phyloP scores from a whole-genome alignment of 2,113 vertebrate species.

The Scytalopus superciliaris region DNA sequence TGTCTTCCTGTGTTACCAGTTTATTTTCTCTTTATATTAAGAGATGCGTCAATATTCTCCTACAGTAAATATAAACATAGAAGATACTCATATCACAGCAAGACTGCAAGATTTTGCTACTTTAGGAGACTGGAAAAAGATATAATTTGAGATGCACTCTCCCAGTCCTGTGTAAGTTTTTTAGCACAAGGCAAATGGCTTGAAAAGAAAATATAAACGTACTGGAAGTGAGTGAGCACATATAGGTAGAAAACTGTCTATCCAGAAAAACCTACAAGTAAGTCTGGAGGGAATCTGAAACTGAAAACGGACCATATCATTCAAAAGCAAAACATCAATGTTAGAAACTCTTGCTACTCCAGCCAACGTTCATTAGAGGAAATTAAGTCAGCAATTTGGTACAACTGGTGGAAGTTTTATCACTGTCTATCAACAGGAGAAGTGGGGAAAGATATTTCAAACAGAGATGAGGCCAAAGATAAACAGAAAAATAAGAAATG shows the following conservation, averaged over 20 bases:
- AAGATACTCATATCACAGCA: background rate
- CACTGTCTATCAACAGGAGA: background rate
- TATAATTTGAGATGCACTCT: rapidly evolving
- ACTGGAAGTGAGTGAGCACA: background rate
- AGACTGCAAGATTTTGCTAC: background rate
- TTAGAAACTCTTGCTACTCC: background rate
- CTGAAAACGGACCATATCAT: background rate
- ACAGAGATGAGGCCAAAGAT: background rate
- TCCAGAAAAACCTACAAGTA: background rate
- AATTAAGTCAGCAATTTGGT: background rate
- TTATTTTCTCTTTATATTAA: background rate
- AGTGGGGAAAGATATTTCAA: background rate
- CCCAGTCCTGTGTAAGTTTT: background rate
- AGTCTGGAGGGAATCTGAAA: background rate
- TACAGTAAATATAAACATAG: background rate
- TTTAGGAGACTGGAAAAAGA: background rate
- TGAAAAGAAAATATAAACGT: background rate
- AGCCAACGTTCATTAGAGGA: background rate
- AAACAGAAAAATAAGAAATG: background rate
- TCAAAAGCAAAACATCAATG: background rate
- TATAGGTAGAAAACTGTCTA: background rate
- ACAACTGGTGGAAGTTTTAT: background rate
- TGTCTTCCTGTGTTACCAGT: background rate
- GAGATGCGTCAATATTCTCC: background rate
- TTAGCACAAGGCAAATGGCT: background rate